Percentiles rank a stretch among this genome's conserved stretches.
Evolutionary conservation across 2,113 vertebrate species (phyloP).

Genomic region (Alethe castanea): DNA sequence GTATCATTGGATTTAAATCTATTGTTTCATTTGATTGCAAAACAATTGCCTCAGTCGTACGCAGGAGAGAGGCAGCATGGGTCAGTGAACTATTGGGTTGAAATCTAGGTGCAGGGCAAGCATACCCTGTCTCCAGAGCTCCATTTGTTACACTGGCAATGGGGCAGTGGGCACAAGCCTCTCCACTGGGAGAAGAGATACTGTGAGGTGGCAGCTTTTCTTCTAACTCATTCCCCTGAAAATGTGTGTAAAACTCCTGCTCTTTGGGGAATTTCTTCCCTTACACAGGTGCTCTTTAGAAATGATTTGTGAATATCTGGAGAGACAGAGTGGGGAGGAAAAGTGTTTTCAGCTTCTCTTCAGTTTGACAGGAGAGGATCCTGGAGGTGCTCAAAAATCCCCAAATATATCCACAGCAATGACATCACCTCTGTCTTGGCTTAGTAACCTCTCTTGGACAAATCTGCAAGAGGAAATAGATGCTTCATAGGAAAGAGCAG

Average conservation of each 20-base stretch:
- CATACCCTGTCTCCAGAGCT: background rate
- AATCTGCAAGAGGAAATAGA: background rate
- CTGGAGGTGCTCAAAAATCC: background rate
- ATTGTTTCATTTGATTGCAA: background rate
- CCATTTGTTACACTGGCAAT: background rate
- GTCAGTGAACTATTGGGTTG: background rate
- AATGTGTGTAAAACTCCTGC: background rate
- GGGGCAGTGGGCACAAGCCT: background rate
- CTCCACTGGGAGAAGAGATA: background rate
- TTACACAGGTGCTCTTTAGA: background rate
- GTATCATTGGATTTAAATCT: background rate
- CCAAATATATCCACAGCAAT: background rate
- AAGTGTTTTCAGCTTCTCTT: background rate
- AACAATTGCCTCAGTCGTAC: background rate
- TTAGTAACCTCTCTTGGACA: background rate
- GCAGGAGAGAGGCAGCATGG: background rate
- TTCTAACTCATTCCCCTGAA: background rate
- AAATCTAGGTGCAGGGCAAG: background rate
- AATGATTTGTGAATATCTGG: background rate
- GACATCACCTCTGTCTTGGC: background rate
- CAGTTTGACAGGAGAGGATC: background rate
- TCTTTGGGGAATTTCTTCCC: background rate
- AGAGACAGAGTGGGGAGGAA: fast-evolving
- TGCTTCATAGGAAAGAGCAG: background rate
- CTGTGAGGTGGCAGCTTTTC: background rate